Base-by-base conservation (phyloP, 2,797 vertebrate genomes). In the Peromyscus aztecus region DNA sequence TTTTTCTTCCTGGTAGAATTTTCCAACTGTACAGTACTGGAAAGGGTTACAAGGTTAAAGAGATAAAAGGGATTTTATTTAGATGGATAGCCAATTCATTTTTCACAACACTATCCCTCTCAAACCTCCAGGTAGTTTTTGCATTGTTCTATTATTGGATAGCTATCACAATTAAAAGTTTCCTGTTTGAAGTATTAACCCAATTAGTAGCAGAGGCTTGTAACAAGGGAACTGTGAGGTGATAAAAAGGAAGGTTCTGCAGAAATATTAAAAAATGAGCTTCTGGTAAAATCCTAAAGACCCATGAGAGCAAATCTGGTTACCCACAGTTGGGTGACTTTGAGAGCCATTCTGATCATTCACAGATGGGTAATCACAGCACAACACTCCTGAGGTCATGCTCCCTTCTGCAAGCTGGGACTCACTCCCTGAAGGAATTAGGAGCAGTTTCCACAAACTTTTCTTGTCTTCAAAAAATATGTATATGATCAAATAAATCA, bases 241-340 rank as follows among this genome's bases (percentile, higher is more conserved):
- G 81, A 95, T 90, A 63, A 94, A 97, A 86, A 93, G 34, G 43
- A 85, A 78, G 21, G 11, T 75, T 55, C 46, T 98, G 46, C 76
- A 84, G 91, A 93, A 90, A 52, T 75, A 87, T 52, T 69, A 27
- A 76, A 91, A 90, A 90, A 81, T 65, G 37, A 94, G 24, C 63
- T 96, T 92, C 67, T 94, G 94, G 81, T 93, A 96, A 80, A 65
- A 96, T 52, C 83, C 71, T 91, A 92, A 67, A 96, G 67, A 69
- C 95, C 67, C 96, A 61, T 91, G 52, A 95, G 76, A 97, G 61
- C 95, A 17, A 93, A 93, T 94, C 81, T 94, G 49, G 96, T 98
- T 97, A 97, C 95, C 37, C 88, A 96, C 89, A 97, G 92, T 89
- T 5, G 96, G 96, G 96, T 97, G 94, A 86, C 49, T 97, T n/a